Percentiles rank a stretch among this genome's conserved stretches.
phyloP scores from a whole-genome alignment of 2,888 invertebrate genomes.

The Cosmia trapezina region DNA sequence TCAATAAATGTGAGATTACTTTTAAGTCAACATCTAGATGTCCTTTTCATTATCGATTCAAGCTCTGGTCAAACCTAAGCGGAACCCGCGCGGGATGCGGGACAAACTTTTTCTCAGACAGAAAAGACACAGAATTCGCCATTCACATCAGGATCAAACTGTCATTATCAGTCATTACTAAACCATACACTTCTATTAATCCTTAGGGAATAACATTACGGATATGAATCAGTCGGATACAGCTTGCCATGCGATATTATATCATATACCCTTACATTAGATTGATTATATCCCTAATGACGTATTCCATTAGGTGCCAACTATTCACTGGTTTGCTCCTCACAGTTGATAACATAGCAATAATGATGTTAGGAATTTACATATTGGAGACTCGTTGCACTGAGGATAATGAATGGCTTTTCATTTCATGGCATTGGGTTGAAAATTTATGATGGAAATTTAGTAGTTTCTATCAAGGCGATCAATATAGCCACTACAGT shows the following conservation, averaged over 20 bases:
- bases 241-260: slow-evolving; percentile 17
- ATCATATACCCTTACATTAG: slow-evolving; percentile 47
- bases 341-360: slow-evolving; percentile 41
- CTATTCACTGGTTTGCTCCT: slow-evolving; percentile 51
- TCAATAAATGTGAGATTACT: too few relatives aligned
- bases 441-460: neutral
- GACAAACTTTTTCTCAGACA: neutral
- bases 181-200: slow-evolving; percentile 28
- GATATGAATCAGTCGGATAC: slow-evolving; percentile 36
- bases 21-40: too few relatives aligned
- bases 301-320: slow-evolving; percentile 57
- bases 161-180: slow-evolving; percentile 36
- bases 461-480: neutral
- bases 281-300: slow-evolving; percentile 64
- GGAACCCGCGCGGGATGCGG: too few relatives aligned
- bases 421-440: neutral
- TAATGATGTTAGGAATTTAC: slow-evolving; percentile 42
- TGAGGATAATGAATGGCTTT: slow-evolving; percentile 32
- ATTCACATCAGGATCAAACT: slow-evolving; percentile 23
- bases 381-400: slow-evolving; percentile 27
- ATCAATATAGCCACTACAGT: neutral
- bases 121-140: neutral
- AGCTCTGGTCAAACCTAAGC: too few relatives aligned
- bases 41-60: too few relatives aligned
- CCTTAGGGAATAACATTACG: slow-evolving; percentile 19